These are phyloP conservation scores for Caiman crocodilus DNA, from an alignment of 2,797 vertebrate species.

Conservation along the genomic window DNA sequence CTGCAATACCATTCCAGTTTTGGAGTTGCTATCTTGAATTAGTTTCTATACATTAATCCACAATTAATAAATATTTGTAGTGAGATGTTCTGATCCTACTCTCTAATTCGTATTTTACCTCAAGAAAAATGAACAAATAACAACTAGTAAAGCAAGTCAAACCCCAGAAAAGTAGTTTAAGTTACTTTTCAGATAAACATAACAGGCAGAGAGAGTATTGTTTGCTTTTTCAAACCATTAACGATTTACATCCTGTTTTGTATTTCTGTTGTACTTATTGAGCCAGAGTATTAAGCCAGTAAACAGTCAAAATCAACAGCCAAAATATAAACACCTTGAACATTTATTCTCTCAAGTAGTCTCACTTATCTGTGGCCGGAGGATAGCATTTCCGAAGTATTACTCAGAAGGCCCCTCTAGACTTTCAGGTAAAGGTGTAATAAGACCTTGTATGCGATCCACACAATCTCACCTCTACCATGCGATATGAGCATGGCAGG, in stretches of 20 bases:
- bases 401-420: too few relatives aligned
- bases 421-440: too few relatives aligned
- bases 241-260: not conserved
- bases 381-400: not conserved
- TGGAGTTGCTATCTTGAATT: not conserved
- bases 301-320: not conserved
- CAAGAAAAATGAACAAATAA: not conserved
- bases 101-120: slow-evolving; percentile 7
- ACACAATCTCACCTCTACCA: too few relatives aligned
- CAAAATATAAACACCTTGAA: not conserved
- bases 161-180: not conserved
- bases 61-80: not conserved
- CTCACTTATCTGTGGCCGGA: not conserved
- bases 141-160: not conserved
- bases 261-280: not conserved
- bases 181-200: not conserved
- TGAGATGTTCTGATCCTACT: not conserved
- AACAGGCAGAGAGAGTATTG: not conserved
- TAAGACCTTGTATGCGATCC: too few relatives aligned
- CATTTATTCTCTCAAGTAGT: not conserved
- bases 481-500: too few relatives aligned
- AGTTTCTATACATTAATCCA: slow-evolving; percentile 5
- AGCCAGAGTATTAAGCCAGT: not conserved
- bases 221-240: not conserved
- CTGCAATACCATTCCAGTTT: slow-evolving; percentile 19